These are phyloP conservation scores for Brachyopa scutellaris DNA, from an alignment of 2,888 invertebrate species.

Conservation along the genomic window DNA sequence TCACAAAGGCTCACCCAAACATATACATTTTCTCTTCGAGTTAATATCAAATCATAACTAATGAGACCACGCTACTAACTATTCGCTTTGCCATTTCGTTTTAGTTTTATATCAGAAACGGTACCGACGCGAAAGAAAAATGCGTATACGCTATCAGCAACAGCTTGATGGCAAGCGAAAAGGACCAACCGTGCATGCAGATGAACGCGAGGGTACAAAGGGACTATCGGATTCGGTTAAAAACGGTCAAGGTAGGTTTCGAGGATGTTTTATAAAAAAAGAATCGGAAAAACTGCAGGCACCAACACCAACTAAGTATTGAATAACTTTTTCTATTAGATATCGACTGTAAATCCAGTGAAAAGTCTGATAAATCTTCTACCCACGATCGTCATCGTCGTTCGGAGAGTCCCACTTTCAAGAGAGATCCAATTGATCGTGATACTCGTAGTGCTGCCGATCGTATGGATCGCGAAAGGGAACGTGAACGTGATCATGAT, in stretches of 20 bases:
- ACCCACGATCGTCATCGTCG: constrained; percentile 74
- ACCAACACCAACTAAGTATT: no score
- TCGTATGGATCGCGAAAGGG: constrained; percentile 75
- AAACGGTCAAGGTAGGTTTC: constrained; percentile 88
- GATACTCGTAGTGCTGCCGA: constrained; percentile 75
- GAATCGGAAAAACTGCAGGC: no score
- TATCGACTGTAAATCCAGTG: constrained; percentile 79
- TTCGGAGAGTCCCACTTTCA: constrained; percentile 80
- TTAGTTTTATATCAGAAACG: constrained; percentile 94
- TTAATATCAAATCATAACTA: constrained; percentile 59
- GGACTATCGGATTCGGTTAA: constrained; percentile 88
- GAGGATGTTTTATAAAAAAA: constrained; percentile 14
- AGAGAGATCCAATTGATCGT: constrained; percentile 77
- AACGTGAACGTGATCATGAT: constrained; percentile 74
- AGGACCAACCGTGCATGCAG: constrained; percentile 84
- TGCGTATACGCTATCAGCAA: constrained; percentile 91
- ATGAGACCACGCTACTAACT: constrained; percentile 22
- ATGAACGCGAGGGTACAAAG: constrained; percentile 83
- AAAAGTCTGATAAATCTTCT: constrained; percentile 80
- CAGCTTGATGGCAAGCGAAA: constrained; percentile 92
- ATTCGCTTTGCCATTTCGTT: constrained; percentile 72
- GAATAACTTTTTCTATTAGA: constrained; percentile 74
- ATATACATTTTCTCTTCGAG: constrained; percentile 32
- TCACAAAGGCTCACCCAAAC: constrained; percentile 59
- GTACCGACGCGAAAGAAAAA: constrained; percentile 92